These are phyloP conservation scores for Hyles vespertilio DNA, from an alignment of 1,140 invertebrate genomes.

Conservation along the genomic window DNA sequence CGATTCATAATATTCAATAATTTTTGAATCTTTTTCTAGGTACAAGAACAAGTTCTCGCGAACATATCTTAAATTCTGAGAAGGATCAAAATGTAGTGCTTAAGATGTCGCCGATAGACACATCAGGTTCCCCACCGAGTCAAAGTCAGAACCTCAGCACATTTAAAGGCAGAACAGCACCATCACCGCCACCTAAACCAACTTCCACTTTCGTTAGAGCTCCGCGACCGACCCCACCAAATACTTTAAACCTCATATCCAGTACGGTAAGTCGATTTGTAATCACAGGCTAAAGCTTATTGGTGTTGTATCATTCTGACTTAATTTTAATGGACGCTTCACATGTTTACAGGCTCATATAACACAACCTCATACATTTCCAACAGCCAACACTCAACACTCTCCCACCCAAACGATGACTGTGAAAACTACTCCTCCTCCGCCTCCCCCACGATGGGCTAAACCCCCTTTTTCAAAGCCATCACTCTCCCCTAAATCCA, in stretches of 20 bases:
- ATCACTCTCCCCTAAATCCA: constrained; percentile 80
- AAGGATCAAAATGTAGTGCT: constrained; percentile 84
- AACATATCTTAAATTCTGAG: constrained; percentile 71
- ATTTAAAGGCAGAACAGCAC: constrained; percentile 77
- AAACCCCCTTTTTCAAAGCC: constrained; percentile 76
- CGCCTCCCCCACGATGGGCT: constrained; percentile 80
- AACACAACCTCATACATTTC: constrained; percentile 72
- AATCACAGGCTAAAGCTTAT: constrained; percentile 25
- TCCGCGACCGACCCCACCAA: constrained; percentile 87
- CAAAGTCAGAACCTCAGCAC: constrained; percentile 76
- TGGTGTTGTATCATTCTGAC: constrained; percentile 28
- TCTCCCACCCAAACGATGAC: constrained; percentile 56
- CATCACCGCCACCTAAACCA: constrained; percentile 71
- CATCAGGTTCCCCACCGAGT: constrained; percentile 57
- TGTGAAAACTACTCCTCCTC: constrained; percentile 74
- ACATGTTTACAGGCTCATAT: constrained; percentile 75
- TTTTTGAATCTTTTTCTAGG: constrained; percentile 34
- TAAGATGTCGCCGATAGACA: constrained; percentile 83
- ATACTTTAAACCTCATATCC: constrained; percentile 84
- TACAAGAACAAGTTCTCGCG: constrained; percentile 51
- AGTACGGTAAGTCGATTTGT: constrained; percentile 68
- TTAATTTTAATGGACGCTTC: constrained; percentile 46
- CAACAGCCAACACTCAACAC: constrained; percentile 53
- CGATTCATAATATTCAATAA: background rate
- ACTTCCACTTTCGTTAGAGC: constrained; percentile 74